Percentiles rank a stretch among this genome's conserved stretches.
Evolutionary conservation across 2,113 vertebrate species (phyloP).

Genomic region (Scomber japonicus): DNA sequence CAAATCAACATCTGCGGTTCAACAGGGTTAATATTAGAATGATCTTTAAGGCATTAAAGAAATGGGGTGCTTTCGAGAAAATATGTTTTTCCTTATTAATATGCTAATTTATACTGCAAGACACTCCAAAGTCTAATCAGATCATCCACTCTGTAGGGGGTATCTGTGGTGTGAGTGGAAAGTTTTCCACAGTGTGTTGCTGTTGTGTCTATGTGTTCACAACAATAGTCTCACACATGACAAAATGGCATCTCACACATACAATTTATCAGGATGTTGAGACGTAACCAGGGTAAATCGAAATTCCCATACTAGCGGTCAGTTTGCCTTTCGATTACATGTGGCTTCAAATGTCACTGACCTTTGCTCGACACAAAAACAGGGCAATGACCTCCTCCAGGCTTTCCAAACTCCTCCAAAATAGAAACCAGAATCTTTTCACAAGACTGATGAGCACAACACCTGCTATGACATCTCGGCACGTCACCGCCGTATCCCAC

Average conservation of each 20-base stretch:
- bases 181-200: slow-evolving; percentile 60
- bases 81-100: slow-evolving; percentile 64
- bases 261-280: background rate
- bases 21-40: slow-evolving; percentile 13
- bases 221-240: slow-evolving; percentile 1
- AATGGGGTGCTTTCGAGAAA: slow-evolving; percentile 49
- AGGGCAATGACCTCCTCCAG: slow-evolving; percentile 18
- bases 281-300: background rate
- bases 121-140: slow-evolving; percentile 76
- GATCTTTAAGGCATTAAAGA: slow-evolving; percentile 31
- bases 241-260: slow-evolving; percentile 4
- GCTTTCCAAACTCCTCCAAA: slow-evolving; percentile 20
- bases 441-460: slow-evolving; percentile 47
- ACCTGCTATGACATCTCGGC: slow-evolving; percentile 52
- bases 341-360: slow-evolving; percentile 7
- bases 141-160: slow-evolving; percentile 75
- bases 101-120: slow-evolving; percentile 76
- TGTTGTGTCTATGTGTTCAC: slow-evolving; percentile 37
- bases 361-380: slow-evolving; percentile 31
- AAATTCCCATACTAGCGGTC: background rate
- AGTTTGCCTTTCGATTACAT: background rate
- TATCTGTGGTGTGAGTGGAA: slow-evolving; percentile 52
- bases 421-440: slow-evolving; percentile 39
- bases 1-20: background rate
- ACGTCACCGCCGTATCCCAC: slow-evolving; percentile 19